These are phyloP conservation scores for Apogon hyalosoma DNA, from an alignment of 2,797 vertebrate species.

Conservation along the genomic window DNA sequence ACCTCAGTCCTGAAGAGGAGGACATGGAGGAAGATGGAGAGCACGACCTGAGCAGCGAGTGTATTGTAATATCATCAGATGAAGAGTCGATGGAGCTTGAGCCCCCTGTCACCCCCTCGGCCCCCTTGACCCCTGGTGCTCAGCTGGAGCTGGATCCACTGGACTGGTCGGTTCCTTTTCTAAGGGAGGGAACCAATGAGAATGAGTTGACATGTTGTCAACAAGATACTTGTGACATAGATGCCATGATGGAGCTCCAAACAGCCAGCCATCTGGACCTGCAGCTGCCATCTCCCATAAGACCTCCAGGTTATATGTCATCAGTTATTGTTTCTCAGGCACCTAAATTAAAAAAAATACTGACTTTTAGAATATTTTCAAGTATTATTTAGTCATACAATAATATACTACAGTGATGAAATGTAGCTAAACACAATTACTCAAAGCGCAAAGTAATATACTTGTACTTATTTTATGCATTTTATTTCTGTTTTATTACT, in stretches of 20 bases:
- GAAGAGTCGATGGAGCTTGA: constrained; percentile 79
- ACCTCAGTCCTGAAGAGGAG: constrained; percentile 86
- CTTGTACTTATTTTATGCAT: too few species aligned
- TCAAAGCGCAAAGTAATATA: too few species aligned
- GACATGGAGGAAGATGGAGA: constrained; percentile 52
- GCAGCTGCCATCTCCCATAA: constrained; percentile 70
- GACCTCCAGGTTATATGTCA: constrained; percentile 77
- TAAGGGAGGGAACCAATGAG: constrained; percentile 62
- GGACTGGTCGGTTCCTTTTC: constrained; percentile 63
- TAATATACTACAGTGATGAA: too few species aligned
- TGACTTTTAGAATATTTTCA: too few species aligned
- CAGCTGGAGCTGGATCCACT: constrained; percentile 73
- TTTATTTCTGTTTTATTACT: too few species aligned
- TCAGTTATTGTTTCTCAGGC: not conserved
- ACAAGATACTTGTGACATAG: constrained; percentile 57
- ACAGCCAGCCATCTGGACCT: constrained; percentile 60
- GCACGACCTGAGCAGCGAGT: constrained; percentile 56
- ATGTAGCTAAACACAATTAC: too few species aligned
- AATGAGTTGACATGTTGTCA: constrained; percentile 45
- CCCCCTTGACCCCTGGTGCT: constrained; percentile 78
- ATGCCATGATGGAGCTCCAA: constrained; percentile 68
- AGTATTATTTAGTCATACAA: too few species aligned
- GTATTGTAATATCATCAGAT: constrained; percentile 78
- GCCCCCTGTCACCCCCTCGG: constrained; percentile 57
- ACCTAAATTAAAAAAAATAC: too few species aligned